phyloP scores from a whole-genome alignment of 2,888 invertebrate species.

The Beris morrisii region DNA sequence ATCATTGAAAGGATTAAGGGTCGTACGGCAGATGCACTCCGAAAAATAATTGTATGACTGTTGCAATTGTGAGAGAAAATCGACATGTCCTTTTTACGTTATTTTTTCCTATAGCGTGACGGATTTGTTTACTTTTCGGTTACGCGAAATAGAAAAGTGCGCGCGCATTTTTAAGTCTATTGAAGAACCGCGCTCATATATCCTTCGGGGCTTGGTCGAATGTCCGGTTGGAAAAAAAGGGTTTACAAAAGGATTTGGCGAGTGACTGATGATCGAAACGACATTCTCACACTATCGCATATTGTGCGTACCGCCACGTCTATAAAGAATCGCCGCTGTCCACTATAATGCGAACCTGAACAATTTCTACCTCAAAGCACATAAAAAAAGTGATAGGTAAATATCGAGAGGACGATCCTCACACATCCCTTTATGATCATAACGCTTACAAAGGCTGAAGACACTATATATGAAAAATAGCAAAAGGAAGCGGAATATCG shows the following conservation, averaged over 20 bases:
- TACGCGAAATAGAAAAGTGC: conserved; percentile 22
- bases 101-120: conserved; percentile 2
- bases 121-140: conserved; percentile 37
- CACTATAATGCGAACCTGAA: background rate
- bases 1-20: conserved; percentile 21
- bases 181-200: conserved; percentile 12
- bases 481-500: conserved; percentile 9
- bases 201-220: conserved; percentile 19
- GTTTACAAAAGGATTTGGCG: conserved; percentile 17
- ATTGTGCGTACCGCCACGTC: too few species aligned
- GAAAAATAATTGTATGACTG: background rate
- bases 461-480: background rate
- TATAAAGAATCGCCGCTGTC: conserved; percentile 19
- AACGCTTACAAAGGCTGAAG: background rate
- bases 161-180: background rate
- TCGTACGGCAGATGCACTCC: conserved; percentile 13
- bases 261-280: background rate
- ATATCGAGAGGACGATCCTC: conserved; percentile 34
- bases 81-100: conserved; percentile 17
- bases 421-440: background rate
- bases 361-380: conserved; percentile 2
- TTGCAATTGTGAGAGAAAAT: conserved; percentile 4
- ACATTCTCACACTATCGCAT: conserved; percentile 24
- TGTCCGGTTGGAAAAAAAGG: conserved; percentile 5
- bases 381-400: conserved; percentile 31